Evolutionary conservation across 2,797 vertebrate species (phyloP).

Genomic region (Tarsius wallacei): DNA sequence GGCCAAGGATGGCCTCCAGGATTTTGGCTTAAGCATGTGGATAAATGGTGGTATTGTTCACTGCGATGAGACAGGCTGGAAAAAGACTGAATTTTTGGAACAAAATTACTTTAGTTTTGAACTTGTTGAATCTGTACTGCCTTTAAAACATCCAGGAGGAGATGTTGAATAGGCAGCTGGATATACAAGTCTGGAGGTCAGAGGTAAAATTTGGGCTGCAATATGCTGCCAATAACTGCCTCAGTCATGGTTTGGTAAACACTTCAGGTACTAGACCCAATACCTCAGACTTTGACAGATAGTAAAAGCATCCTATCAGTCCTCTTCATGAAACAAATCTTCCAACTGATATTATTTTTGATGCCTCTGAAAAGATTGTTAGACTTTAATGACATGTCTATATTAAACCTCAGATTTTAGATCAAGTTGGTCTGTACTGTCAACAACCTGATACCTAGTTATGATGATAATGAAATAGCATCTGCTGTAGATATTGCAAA

Average conservation of each 20-base stretch:
- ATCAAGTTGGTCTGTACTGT: not conserved
- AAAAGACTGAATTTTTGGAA: not conserved
- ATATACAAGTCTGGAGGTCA: not conserved
- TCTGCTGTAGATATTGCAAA: not conserved
- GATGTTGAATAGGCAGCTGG: not conserved
- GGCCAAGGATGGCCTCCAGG: not conserved
- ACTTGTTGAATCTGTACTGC: not conserved
- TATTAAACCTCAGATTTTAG: constrained; percentile 45
- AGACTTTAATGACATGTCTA: not conserved
- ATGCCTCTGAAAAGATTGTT: not conserved
- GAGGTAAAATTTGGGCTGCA: not conserved
- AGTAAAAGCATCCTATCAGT: not conserved
- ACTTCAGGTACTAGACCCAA: not conserved
- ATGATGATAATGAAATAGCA: not conserved
- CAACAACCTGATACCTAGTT: not conserved
- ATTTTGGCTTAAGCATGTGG: not conserved
- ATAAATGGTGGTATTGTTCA: not conserved
- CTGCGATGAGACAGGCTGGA: not conserved
- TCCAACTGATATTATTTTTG: constrained; percentile 29
- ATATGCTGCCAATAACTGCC: not conserved
- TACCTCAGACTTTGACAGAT: not conserved
- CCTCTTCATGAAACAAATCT: constrained; percentile 1
- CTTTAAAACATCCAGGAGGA: constrained; percentile 18
- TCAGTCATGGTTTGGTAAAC: not conserved
- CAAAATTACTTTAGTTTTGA: constrained; percentile 34